These are phyloP conservation scores for Pelodiscus sinensis DNA, from an alignment of 2,113 vertebrate genomes.

Conservation along the genomic window DNA sequence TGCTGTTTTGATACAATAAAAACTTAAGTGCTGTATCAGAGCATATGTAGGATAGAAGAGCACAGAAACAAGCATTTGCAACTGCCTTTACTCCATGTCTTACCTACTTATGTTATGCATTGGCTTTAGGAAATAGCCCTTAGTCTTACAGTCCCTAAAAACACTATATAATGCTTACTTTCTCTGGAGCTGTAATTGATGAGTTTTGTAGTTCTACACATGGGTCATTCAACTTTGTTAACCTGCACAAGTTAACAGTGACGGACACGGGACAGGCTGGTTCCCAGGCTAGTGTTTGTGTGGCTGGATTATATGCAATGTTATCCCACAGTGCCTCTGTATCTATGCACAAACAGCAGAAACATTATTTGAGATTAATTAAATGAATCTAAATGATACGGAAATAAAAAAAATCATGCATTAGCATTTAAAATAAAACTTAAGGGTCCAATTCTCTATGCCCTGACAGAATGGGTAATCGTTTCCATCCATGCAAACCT, in stretches of 20 bases:
- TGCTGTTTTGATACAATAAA: neutral
- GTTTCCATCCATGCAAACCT: neutral
- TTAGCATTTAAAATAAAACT: neutral
- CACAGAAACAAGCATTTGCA: neutral
- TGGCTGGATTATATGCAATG: constrained; percentile 80
- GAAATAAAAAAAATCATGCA: neutral
- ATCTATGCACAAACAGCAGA: constrained; percentile 70
- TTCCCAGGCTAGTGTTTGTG: constrained; percentile 83
- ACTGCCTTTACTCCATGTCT: neutral
- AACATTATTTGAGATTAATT: constrained; percentile 7
- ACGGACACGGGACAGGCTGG: constrained; percentile 79
- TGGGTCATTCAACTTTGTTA: constrained; percentile 12
- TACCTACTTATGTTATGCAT: neutral
- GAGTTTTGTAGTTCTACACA: constrained; percentile 82
- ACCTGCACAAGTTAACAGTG: constrained; percentile 78
- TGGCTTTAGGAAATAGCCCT: neutral
- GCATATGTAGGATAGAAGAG: neutral
- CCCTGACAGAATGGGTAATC: neutral
- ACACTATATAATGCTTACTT: constrained; percentile 74
- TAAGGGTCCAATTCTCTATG: neutral
- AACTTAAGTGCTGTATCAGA: neutral
- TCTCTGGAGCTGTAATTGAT: constrained; percentile 64
- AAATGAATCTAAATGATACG: neutral
- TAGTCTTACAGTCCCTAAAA: neutral
- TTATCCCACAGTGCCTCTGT: constrained; percentile 83